Percentiles rank a stretch among this genome's conserved stretches.
phyloP scores from a whole-genome alignment of 2,797 vertebrate species.

The Chloroceryle amazona region DNA sequence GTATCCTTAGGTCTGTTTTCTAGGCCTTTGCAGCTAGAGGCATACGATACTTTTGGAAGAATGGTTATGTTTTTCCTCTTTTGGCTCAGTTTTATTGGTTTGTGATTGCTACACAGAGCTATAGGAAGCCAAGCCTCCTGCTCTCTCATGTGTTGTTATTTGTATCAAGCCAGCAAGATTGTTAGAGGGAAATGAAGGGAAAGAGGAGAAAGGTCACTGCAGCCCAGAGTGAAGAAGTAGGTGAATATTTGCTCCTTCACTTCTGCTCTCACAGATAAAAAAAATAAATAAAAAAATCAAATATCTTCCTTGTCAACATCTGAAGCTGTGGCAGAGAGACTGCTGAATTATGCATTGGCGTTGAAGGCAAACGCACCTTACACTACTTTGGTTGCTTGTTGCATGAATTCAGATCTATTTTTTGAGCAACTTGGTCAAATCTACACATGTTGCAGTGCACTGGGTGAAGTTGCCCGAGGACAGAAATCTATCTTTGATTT shows the following conservation, averaged over 20 bases:
- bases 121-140: conserved; percentile 18
- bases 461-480: conserved; percentile 42
- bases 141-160: conserved; percentile 55
- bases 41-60: conserved; percentile 5
- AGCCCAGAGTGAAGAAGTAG: background rate
- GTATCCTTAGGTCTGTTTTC: background rate
- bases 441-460: background rate
- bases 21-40: background rate
- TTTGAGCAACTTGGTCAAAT: conserved; percentile 9
- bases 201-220: conserved; percentile 27
- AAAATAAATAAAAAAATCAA: background rate
- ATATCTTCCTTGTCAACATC: conserved; percentile 11
- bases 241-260: conserved; percentile 27
- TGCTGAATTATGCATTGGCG: conserved; percentile 69
- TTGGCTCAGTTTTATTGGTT: background rate
- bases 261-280: background rate
- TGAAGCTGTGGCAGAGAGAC: conserved; percentile 34
- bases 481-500: conserved; percentile 51
- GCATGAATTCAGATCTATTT: conserved; percentile 53
- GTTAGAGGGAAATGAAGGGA: conserved; percentile 32
- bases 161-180: conserved; percentile 20
- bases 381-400: conserved; percentile 45
- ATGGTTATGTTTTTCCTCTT: background rate
- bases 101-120: conserved; percentile 1
- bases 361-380: conserved; percentile 66